Conservation (phyloP, 2,888 invertebrate genomes). For the Drosophila borealis region DNA sequence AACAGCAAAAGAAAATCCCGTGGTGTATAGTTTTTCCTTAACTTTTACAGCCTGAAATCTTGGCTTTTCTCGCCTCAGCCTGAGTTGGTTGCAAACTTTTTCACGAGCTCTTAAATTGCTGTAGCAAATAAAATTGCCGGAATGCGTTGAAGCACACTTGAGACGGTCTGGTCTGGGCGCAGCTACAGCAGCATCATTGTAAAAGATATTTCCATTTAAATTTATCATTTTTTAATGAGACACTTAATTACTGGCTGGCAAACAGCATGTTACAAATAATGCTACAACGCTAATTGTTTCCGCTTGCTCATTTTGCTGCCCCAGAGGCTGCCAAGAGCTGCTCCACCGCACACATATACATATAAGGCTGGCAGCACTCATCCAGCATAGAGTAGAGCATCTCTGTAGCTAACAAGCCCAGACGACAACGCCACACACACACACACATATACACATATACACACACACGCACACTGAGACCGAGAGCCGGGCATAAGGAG, state of each 20-base stretch:
- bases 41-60: slow-evolving; percentile 28
- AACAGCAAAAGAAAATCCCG: slow-evolving; percentile 9
- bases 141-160: slow-evolving; percentile 47
- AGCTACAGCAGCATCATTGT: slow-evolving; percentile 36
- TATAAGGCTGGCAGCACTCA: slow-evolving; percentile 14
- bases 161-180: slow-evolving; percentile 38
- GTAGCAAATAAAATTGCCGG: slow-evolving; percentile 18
- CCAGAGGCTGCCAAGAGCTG: slow-evolving; percentile 19
- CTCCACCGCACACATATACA: neutral
- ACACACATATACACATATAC: neutral
- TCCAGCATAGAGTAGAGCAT: slow-evolving; percentile 21
- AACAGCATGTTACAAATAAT: slow-evolving; percentile 78
- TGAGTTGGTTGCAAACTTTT: slow-evolving; percentile 10
- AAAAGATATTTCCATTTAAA: slow-evolving; percentile 74
- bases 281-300: slow-evolving; percentile 80
- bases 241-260: slow-evolving; percentile 73
- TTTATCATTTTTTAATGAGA: slow-evolving; percentile 80
- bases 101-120: slow-evolving; percentile 29
- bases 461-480: slow-evolving; percentile 8
- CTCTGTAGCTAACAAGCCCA: slow-evolving; percentile 17
- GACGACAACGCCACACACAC: slow-evolving; percentile 31
- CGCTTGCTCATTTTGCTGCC: slow-evolving; percentile 74
- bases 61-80: slow-evolving; percentile 1
- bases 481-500: slow-evolving; percentile 12
- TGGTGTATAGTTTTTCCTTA: slow-evolving; percentile 27